Evolutionary conservation across 2,113 vertebrate genomes (phyloP).

Genomic region (Nerophis lumbriciformis): DNA sequence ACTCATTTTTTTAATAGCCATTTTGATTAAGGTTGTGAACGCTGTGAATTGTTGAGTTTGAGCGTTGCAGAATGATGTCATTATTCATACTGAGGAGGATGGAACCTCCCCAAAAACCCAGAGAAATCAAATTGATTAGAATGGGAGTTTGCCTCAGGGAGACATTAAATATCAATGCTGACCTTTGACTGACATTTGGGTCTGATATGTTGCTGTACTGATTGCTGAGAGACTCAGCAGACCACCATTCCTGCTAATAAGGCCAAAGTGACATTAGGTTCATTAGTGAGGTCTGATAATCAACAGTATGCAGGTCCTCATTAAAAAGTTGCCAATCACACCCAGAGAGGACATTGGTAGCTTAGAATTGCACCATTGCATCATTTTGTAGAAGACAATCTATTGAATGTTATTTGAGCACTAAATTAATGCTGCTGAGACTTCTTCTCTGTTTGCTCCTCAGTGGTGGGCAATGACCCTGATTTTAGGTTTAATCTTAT

Average conservation of each 20-base stretch:
- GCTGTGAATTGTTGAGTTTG: too few relatives aligned
- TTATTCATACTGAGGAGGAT: too few relatives aligned
- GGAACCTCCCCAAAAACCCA: not conserved
- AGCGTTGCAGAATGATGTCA: too few relatives aligned
- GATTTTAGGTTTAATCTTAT: constrained; percentile 6
- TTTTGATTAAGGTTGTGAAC: too few relatives aligned
- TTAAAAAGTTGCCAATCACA: constrained; percentile 53
- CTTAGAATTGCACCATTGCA: not conserved
- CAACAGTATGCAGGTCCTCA: constrained; percentile 46
- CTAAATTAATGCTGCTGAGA: not conserved
- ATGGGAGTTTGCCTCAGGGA: constrained; percentile 33
- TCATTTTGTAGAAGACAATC: not conserved
- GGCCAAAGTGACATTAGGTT: constrained; percentile 47
- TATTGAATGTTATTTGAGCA: too few relatives aligned
- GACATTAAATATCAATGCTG: constrained; percentile 47
- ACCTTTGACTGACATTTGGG: constrained; percentile 54
- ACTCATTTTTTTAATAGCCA: too few relatives aligned
- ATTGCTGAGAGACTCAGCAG: constrained; percentile 11
- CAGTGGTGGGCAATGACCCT: not conserved
- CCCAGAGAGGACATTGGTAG: not conserved
- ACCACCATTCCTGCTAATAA: constrained; percentile 38
- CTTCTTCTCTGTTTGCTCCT: not conserved
- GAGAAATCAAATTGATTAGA: constrained; percentile 19
- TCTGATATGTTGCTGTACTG: constrained; percentile 22
- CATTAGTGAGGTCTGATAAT: constrained; percentile 49